Base-by-base conservation (phyloP, 2,888 invertebrate species). In the Andrena praecox region DNA sequence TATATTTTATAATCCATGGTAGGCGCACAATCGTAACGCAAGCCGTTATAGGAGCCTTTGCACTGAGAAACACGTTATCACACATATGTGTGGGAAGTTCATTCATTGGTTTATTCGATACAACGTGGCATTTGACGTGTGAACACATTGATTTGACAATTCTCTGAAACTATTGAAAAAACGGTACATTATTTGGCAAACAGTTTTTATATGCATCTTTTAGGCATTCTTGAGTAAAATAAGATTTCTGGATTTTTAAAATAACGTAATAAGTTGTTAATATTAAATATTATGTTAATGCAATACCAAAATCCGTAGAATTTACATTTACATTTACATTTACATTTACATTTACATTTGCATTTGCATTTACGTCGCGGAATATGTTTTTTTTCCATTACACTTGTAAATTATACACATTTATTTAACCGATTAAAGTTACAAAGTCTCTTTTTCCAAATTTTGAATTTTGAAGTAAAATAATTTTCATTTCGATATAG, bases 1-100 rank as follows among this genome's bases (percentile, higher is more conserved):
- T 78, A 83, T 66, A 88, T 82, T 81, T 88, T 88, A 64, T 77
- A 88, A 87, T 84, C 87, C 92, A 93, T 93, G 87, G 86, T 83
- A 31, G 64, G 42, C 4, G 12, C 12, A 71, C 42, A 29, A 71
- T 70, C 69, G 64, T 60, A 63, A 56, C 35, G 6, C 42, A 62
- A 66, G 67, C 16, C 33, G 20, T 24, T 64, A 29, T 1, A 42
- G 42, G 1, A 62, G 6, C 24, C 48, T 54, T 68, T 71, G 48
- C 69, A 62, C 67, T 76, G 59, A 10, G 56, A 31, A 54, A 66
- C 29, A 60, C 73, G 81, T 70, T 66, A 85, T 27, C 70, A 59
- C 59, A 27, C 54, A 24, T 66, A 74, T 68, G 24, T 27, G 50
- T 59, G 24, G 33, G 20, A 48, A 62, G 16, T 73, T 52, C 20